Evolutionary conservation across 2,113 vertebrate genomes (phyloP).

Genomic region (Turnix velox): DNA sequence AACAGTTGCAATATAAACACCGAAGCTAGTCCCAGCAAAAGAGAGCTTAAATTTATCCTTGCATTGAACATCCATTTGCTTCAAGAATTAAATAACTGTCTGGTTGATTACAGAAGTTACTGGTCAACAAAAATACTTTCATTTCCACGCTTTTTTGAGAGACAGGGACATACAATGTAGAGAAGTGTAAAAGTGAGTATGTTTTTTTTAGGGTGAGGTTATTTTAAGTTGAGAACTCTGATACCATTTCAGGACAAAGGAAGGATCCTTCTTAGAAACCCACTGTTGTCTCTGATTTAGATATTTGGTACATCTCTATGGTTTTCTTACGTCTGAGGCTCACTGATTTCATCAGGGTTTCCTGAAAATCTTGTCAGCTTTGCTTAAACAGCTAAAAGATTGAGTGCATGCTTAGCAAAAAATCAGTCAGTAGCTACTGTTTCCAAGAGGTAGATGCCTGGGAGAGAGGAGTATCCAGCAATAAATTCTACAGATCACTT

Average conservation of each 20-base stretch:
- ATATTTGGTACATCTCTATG: background rate
- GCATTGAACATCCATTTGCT: background rate
- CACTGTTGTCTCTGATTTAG: background rate
- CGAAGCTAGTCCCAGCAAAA: background rate
- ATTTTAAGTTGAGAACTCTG: background rate
- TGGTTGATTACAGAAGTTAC: background rate
- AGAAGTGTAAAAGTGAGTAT: background rate
- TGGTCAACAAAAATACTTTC: background rate
- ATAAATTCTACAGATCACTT: background rate
- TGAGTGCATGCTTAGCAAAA: background rate
- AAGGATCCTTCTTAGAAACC: background rate
- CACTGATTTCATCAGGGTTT: background rate
- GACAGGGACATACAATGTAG: background rate
- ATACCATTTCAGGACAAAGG: background rate
- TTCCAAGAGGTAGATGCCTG: background rate
- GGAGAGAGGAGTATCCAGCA: background rate
- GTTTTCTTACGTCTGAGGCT: background rate
- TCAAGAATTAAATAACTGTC: background rate
- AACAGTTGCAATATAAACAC: background rate
- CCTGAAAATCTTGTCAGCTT: background rate
- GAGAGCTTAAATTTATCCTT: background rate
- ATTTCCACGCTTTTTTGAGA: background rate
- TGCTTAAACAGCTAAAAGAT: background rate
- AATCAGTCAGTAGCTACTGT: background rate
- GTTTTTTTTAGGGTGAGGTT: background rate